Evolutionary conservation across 2,113 vertebrate species (phyloP), one percentile per base, ranked within the genome.

Genomic region (Trematocara stigmaticum): DNA sequence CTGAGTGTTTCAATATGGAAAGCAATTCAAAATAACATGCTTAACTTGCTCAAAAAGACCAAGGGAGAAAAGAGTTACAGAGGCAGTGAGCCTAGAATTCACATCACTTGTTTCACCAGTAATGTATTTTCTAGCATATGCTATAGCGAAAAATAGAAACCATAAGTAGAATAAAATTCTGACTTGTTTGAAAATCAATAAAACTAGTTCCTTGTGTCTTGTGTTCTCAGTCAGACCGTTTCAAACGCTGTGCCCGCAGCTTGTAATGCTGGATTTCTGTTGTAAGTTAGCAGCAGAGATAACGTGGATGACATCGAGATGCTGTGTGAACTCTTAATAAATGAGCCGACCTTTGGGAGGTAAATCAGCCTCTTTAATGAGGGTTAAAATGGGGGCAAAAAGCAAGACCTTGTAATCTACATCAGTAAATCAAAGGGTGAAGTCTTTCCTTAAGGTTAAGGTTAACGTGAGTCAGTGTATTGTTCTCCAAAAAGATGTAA

Each of bases 311-410:
- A 3, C 66, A 29, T 9, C 4, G 66, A 15, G 66, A 16, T 51
- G 71, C 16, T 76, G 45, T 3, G 1, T 76, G 45, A 76, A 51
- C 71, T 76, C 45, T 38, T 51, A 51, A 76, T 31, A 76, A 76
- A 76, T 76, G 45, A n/a, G 26, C 15, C 31, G 69, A 76, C 69
- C 69, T 49, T 49, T 7, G 69, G 69, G 23, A 31, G 69, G 69
- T 76, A 76, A 76, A 31, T 76, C 69, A 76, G 15, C 69, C 69
- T 47, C 42, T 49, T 76, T 49, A 49, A 49, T 31, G 23, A 49
- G 69, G 52, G 42, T 74, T 74, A 74, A 74, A 74, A 42, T 45
- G 78, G 15, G 59, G 29, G 20, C 29, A 69, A 71, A 82, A 53
- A 53, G 13, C 5, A 31, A 26, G 40, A 26, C 29, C 61, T 15